A percentile compares a stretch with the other conserved stretches of the same genome.
phyloP scores from a whole-genome alignment of 2,888 invertebrate genomes.

The Chrysina gloriosa region DNA sequence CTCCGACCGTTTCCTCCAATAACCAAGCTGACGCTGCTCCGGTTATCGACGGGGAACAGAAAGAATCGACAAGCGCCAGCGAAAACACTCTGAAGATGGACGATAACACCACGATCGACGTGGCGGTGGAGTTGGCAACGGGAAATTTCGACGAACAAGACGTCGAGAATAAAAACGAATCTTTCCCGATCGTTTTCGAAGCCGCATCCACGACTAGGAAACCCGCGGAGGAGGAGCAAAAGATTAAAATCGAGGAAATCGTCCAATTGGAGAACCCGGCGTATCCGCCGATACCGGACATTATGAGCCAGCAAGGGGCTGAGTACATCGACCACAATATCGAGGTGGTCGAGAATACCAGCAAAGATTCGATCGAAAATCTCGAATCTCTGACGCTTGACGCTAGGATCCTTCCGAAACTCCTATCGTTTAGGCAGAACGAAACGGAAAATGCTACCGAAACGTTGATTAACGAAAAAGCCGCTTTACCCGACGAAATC shows the following conservation, averaged over 20 bases:
- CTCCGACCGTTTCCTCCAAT: neutral
- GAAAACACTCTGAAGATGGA: slow-evolving; percentile 15
- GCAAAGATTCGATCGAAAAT: neutral
- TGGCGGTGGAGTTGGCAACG: slow-evolving; percentile 41
- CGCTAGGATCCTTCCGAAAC: slow-evolving; percentile 58
- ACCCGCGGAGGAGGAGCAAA: slow-evolving; percentile 27
- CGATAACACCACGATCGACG: slow-evolving; percentile 42
- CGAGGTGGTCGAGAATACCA: slow-evolving; percentile 33
- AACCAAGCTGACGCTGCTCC: neutral
- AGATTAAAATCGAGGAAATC: slow-evolving; percentile 37
- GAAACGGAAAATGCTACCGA: slow-evolving; percentile 42
- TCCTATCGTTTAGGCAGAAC: slow-evolving; percentile 55
- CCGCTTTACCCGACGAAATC: slow-evolving; percentile 54
- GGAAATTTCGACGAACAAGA: slow-evolving; percentile 33
- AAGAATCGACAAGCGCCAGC: neutral
- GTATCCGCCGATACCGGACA: slow-evolving; percentile 68
- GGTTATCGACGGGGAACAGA: neutral
- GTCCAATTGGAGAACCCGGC: slow-evolving; percentile 63
- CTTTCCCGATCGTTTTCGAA: neutral
- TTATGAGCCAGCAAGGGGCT: slow-evolving; percentile 62
- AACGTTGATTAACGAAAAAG: slow-evolving; percentile 52
- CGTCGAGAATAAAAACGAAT: slow-evolving; percentile 35
- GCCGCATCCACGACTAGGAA: slow-evolving; percentile 35
- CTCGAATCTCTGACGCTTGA: slow-evolving; percentile 21
- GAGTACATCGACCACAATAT: slow-evolving; percentile 33